Evolutionary conservation across 2,113 vertebrate genomes (phyloP).

Genomic region (Trochalopteron elliotii): DNA sequence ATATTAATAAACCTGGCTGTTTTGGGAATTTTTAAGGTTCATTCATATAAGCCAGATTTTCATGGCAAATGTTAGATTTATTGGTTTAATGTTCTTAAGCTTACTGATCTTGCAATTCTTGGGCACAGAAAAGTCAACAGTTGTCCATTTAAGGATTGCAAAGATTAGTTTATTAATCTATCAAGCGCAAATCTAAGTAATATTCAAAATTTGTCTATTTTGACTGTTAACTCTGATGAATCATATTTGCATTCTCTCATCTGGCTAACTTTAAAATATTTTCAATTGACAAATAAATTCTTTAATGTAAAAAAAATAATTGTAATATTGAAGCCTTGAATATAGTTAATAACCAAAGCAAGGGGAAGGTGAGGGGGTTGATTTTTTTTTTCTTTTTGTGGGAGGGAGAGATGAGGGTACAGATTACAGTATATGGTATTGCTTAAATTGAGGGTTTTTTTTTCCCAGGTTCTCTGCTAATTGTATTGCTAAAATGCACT

Average conservation of each 20-base stretch:
- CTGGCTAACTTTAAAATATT: constrained; percentile 37
- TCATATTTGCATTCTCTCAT: background rate
- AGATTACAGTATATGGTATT: constrained; percentile 54
- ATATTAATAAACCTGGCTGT: constrained; percentile 23
- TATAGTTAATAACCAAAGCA: constrained; percentile 74
- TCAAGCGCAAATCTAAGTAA: background rate
- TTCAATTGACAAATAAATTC: constrained; percentile 38
- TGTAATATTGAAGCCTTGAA: constrained; percentile 47
- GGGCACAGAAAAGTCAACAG: background rate
- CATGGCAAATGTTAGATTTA: background rate
- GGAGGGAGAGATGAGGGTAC: background rate
- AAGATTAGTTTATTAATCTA: background rate
- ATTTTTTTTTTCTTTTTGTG: too few relatives aligned
- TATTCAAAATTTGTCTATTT: constrained; percentile 24
- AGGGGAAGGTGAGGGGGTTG: constrained; percentile 37
- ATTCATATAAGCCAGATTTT: background rate
- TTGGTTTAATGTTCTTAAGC: background rate
- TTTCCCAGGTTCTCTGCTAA: constrained; percentile 56
- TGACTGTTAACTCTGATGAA: background rate
- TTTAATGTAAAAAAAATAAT: background rate
- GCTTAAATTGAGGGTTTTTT: constrained; percentile 19
- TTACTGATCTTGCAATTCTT: background rate
- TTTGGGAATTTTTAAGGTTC: background rate
- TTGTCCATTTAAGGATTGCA: background rate
- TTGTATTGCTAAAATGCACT: constrained; percentile 71